These are phyloP conservation scores for Brachypteracias leptosomus DNA, from an alignment of 2,113 vertebrate genomes.

Conservation along the genomic window DNA sequence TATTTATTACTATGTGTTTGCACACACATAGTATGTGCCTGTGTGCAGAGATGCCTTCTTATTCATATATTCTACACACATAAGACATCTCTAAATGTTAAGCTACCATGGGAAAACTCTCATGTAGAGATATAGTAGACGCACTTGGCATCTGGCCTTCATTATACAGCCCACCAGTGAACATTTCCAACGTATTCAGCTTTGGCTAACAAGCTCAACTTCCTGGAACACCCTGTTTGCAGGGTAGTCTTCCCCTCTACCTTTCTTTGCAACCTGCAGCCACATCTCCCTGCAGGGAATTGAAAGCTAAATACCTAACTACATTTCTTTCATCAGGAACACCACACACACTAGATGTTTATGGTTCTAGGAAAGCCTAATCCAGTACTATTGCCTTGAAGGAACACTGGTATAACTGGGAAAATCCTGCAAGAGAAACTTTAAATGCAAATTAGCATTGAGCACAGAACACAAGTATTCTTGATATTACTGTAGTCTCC, in stretches of 20 bases:
- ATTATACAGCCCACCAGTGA: background rate
- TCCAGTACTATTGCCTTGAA: background rate
- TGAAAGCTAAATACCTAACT: background rate
- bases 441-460: background rate
- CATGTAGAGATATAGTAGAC: background rate
- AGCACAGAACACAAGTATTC: conserved; percentile 14
- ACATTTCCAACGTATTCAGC: background rate
- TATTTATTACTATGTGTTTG: background rate
- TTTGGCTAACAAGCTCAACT: background rate
- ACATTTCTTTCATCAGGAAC: background rate
- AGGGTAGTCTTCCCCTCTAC: background rate
- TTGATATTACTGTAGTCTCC: background rate
- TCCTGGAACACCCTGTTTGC: background rate
- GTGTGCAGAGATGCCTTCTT: conserved; percentile 27
- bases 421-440: conserved; percentile 14
- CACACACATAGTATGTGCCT: background rate
- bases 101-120: background rate
- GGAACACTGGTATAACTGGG: background rate
- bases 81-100: background rate
- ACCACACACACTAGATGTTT: background rate
- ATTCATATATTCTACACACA: background rate
- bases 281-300: background rate
- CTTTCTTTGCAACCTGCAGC: background rate
- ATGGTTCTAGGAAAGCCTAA: background rate
- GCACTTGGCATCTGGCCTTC: background rate